Base-by-base conservation (phyloP, 2,113 vertebrate genomes). In the Silurus glanis region DNA sequence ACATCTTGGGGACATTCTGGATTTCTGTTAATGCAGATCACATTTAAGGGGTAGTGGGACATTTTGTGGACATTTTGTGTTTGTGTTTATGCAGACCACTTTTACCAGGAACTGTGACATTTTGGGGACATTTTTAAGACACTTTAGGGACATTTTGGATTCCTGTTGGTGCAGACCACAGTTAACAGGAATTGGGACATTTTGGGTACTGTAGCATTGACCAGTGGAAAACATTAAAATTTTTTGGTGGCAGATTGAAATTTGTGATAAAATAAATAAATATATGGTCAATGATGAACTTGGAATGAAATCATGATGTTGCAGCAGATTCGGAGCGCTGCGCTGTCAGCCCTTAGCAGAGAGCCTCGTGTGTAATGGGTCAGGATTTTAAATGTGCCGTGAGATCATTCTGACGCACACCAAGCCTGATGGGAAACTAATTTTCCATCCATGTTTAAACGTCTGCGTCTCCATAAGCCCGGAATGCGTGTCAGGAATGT, bases 401-500 rank as follows among this genome's bases (percentile, higher is more conserved):
- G 53, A 82, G 79, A 76, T 87, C 69, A 82, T 69, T 28, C 74
- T 45, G 53, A 49, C 79, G 64, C 61, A 82, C 45, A 58, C 51
- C 5, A 23, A 16, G 51, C 55, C 72, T 80, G 45, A 28, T 25
- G 28, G 61, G 64, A 69, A 61, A 82, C 47, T 66, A 19, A 56
- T 67, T 89, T 79, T 82, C 55, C 45, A 9, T 47, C 47, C 53
- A 28, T 13, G 28, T n/a, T 86, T 71, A 17, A 78, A 17, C 13
- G 25, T 56, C 25, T 67, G 53, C 28, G 6, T 5, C 16, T 61
- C 9, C 21, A 62, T 12, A 25, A 59, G 66, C 25, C 49, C 21
- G 58, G 71, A 72, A n/a, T n/a, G 25, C 55, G 67, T 87, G 81
- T 81, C 80, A 62, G 81, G 72, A 58, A 83, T 85, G n/a, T 72